Conservation (phyloP, 2,113 vertebrate species). For the Polypterus senegalus region DNA sequence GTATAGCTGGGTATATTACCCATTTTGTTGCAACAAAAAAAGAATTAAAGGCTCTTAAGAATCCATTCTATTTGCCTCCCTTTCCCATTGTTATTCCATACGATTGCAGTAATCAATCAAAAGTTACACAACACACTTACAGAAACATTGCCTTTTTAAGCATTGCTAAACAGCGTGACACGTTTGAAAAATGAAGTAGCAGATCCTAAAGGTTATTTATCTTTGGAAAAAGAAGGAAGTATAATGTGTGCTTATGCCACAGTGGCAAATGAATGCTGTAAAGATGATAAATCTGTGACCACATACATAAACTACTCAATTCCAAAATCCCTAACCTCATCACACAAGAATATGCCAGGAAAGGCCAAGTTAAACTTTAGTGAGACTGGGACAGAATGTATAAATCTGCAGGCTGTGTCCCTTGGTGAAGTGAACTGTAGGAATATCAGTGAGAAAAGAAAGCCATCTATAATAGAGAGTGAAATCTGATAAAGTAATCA, state of each 20-base stretch:
- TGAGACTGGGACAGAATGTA: background rate
- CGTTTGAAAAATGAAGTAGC: conserved; percentile 6
- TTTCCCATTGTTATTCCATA: conserved; percentile 3
- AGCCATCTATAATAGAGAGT: too few species aligned
- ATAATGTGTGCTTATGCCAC: conserved; percentile 1
- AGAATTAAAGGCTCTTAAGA: conserved; percentile 1
- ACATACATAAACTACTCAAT: conserved; percentile 5
- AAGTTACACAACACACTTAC: conserved; percentile 8
- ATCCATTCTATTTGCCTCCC: background rate
- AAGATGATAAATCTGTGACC: conserved; percentile 3
- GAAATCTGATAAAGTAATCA: too few species aligned
- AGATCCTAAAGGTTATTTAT: conserved; percentile 9
- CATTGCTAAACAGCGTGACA: conserved; percentile 1
- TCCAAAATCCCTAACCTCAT: conserved; percentile 3
- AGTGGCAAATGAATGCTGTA: conserved; percentile 6
- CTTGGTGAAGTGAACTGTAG: background rate
- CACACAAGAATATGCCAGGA: background rate
- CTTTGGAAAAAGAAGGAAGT: background rate
- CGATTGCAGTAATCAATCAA: background rate
- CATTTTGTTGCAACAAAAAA: background rate
- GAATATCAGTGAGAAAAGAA: too few species aligned
- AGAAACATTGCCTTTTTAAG: conserved; percentile 7
- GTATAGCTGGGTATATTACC: background rate
- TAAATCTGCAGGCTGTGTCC: background rate
- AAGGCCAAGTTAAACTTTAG: conserved; percentile 1